Percentiles rank a stretch among this genome's conserved stretches.
These are phyloP conservation scores for Apamea crenata DNA, from an alignment of 2,888 invertebrate species.

Conservation along the genomic window DNA sequence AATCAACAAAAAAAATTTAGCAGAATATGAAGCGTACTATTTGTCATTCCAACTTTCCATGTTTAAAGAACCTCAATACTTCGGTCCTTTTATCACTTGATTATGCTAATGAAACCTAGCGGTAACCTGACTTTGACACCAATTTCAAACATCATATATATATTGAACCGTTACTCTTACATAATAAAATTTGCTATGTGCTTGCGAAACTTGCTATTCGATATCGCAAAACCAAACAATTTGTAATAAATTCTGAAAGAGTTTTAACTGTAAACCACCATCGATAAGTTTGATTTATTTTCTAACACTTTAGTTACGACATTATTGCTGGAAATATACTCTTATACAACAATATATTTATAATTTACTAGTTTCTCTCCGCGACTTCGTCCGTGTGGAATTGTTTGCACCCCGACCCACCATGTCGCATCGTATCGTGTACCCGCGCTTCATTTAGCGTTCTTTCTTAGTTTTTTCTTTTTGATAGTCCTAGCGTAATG, in stretches of 20 bases:
- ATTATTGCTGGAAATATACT: neutral
- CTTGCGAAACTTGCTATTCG: conserved; percentile 45
- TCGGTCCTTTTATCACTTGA: conserved; percentile 27
- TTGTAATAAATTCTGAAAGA: conserved; percentile 50
- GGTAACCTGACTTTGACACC: conserved; percentile 50
- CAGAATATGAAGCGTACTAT: neutral
- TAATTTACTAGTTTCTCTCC: neutral
- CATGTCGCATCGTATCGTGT: neutral
- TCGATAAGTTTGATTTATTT: conserved; percentile 26
- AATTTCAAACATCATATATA: conserved; percentile 41
- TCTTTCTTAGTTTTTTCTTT: neutral
- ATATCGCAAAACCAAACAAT: conserved; percentile 49
- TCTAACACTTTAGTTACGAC: conserved; percentile 1
- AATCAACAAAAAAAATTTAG: neutral
- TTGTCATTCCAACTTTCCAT: conserved; percentile 17
- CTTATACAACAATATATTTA: neutral
- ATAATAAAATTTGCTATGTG: conserved; percentile 48
- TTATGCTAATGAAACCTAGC: conserved; percentile 48
- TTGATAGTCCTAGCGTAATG: neutral
- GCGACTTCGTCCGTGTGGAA: neutral
- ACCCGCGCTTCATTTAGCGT: neutral
- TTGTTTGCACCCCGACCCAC: neutral
- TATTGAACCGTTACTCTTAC: conserved; percentile 48
- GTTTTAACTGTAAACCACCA: neutral
- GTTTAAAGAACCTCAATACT: conserved; percentile 35